Base-by-base conservation (phyloP, 2,113 vertebrate genomes). In the Ceratotherium simum region DNA sequence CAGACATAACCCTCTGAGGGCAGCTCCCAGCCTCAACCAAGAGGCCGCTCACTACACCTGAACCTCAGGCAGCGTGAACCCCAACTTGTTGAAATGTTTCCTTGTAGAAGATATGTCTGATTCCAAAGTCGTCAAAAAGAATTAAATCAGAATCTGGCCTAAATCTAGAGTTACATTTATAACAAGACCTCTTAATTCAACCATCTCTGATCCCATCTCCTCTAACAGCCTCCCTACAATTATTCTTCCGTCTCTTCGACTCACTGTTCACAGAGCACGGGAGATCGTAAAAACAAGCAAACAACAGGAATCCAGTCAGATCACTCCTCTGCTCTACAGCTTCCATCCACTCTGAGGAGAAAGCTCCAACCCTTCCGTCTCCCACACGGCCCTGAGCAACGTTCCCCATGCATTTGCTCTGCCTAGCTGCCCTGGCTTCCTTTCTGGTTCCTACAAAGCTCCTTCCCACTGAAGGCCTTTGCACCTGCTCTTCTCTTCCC, bases 1-100 rank as follows among this genome's bases (percentile, higher is more conserved):
- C 25, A 36, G 13, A 70, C 0, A 56, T 51, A 27, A n/a, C 27
- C 0, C 0, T 16, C n/a, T 39, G 5, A 3, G 0, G 58, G 25
- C 14, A 70, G 48, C 13, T 88, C 76, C 46, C 36, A 3, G 10
- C 20, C 58, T 48, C 73, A 72, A 42, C 2, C 73, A 64, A 76
- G 4, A 76, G 25, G 36, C 18, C 64, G n/a, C 67, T 83, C 29
- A 65, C 16, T 67, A 69, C 33, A 79, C 62, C 29, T 60, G 16
- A 65, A 79, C 81, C 9, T 29, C 13, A 42, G 13, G 12, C 0
- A 83, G 33, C 51, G 60, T 23, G 5, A 95, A 72, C 67, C 29
- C 29, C 39, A 62, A 62, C 54, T 58, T 67, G 42, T 42, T 42
- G 42, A 42, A 42, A 42, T 42, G 62, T 70, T 73, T 92, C 64